Percentiles rank a stretch among this genome's conserved stretches.
Conservation (phyloP, 2,888 invertebrate genomes). For the Idaea biselata region DNA sequence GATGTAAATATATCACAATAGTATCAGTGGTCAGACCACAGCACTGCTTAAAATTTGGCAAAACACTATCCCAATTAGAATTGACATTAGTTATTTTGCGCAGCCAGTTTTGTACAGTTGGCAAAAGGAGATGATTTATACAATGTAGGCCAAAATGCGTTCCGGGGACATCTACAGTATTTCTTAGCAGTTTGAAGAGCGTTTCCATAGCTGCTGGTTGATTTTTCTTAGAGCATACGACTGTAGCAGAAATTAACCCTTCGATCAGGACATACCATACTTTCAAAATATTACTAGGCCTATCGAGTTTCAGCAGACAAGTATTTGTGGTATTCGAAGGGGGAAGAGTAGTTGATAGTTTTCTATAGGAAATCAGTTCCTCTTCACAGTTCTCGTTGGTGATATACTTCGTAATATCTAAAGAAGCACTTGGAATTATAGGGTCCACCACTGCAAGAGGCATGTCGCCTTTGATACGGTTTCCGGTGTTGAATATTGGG, state of each 20-base stretch:
- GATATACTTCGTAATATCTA: slow-evolving; percentile 85
- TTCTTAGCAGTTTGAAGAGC: slow-evolving; percentile 90
- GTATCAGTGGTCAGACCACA: slow-evolving; percentile 95
- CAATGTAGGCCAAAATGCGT: slow-evolving; percentile 94
- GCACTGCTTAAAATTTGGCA: slow-evolving; percentile 96
- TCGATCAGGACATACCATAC: slow-evolving; percentile 95
- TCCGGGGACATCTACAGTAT: slow-evolving; percentile 89
- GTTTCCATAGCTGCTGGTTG: slow-evolving; percentile 93
- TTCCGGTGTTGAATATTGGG: slow-evolving; percentile 94
- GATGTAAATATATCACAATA: slow-evolving; percentile 91
- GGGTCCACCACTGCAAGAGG: slow-evolving; percentile 91
- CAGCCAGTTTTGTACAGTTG: slow-evolving; percentile 96
- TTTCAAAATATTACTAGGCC: slow-evolving; percentile 90
- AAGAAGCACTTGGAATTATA: slow-evolving; percentile 86
- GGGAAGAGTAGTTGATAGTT: slow-evolving; percentile 78
- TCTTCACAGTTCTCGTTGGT: slow-evolving; percentile 84
- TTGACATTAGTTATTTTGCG: slow-evolving; percentile 86
- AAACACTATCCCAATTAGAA: slow-evolving; percentile 87
- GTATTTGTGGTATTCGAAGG: slow-evolving; percentile 73
- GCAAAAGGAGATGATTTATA: slow-evolving; percentile 93
- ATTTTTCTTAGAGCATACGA: slow-evolving; percentile 92
- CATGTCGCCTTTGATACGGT: slow-evolving; percentile 88
- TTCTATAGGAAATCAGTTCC: slow-evolving; percentile 84
- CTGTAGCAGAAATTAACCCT: slow-evolving; percentile 89
- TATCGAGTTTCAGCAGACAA: slow-evolving; percentile 85